phyloP scores from a whole-genome alignment of 1,140 invertebrate genomes.

The Lepidurus apus region DNA sequence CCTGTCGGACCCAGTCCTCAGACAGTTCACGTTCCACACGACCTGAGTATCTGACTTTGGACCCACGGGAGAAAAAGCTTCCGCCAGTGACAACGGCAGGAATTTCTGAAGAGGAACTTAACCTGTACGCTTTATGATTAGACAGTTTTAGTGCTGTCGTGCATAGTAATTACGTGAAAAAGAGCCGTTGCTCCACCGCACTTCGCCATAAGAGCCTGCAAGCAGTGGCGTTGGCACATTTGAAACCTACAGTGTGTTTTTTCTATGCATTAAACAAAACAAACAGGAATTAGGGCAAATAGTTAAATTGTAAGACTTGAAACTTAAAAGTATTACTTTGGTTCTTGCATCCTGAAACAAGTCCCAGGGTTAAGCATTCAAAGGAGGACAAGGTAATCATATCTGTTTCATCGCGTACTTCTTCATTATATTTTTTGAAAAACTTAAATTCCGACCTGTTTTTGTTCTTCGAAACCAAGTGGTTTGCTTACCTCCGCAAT shows the following conservation, averaged over 20 bases:
- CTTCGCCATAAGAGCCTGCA: slow-evolving; percentile 93
- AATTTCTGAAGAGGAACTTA: slow-evolving; percentile 78
- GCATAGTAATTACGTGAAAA: slow-evolving; percentile 75
- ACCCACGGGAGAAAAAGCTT: slow-evolving; percentile 89
- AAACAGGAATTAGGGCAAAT: neutral
- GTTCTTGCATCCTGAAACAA: slow-evolving; percentile 54
- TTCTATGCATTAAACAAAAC: slow-evolving; percentile 56
- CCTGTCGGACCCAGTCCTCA: slow-evolving; percentile 57
- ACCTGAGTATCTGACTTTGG: slow-evolving; percentile 86
- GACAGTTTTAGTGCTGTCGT: slow-evolving; percentile 24
- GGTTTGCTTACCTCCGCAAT: slow-evolving; percentile 55
- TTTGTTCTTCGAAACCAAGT: slow-evolving; percentile 3
- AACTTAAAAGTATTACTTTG: slow-evolving; percentile 49
- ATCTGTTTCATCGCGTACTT: neutral
- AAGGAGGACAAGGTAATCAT: slow-evolving; percentile 28
- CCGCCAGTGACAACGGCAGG: slow-evolving; percentile 81
- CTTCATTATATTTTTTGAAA: neutral
- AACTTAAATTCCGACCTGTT: slow-evolving; percentile 11
- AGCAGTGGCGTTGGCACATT: slow-evolving; percentile 80
- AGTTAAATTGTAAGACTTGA: neutral
- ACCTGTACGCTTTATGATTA: slow-evolving; percentile 49
- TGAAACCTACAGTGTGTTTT: slow-evolving; percentile 93
- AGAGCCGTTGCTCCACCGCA: slow-evolving; percentile 93
- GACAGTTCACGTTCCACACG: slow-evolving; percentile 81
- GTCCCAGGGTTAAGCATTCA: slow-evolving; percentile 6